Percentiles rank a stretch among this genome's conserved stretches.
These are phyloP conservation scores for Noctua janthe DNA, from an alignment of 2,888 invertebrate genomes.

Conservation along the genomic window DNA sequence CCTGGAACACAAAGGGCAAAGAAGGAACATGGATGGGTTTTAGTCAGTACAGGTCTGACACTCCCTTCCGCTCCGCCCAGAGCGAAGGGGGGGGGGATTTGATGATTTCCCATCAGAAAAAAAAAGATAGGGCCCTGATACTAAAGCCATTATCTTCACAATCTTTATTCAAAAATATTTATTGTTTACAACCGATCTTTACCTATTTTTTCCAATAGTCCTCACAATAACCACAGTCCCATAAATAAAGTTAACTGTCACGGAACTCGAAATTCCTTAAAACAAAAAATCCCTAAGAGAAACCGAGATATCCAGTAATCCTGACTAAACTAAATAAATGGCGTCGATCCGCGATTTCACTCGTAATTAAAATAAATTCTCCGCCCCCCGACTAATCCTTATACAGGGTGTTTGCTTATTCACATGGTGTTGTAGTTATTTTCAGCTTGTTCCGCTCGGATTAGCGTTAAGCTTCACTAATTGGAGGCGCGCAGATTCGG, in stretches of 20 bases:
- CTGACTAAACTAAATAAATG: constrained; percentile 62
- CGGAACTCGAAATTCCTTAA: constrained; percentile 16
- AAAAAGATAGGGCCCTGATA: no score
- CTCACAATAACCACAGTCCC: neutral
- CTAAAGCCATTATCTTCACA: no score
- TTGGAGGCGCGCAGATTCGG: constrained; percentile 79
- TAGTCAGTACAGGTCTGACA: no score
- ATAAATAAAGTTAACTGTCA: constrained; percentile 52
- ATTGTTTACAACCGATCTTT: neutral
- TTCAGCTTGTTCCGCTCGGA: constrained; percentile 81
- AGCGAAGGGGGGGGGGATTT: no score
- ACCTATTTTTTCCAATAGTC: neutral
- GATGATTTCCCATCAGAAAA: no score
- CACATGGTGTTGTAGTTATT: constrained; percentile 82
- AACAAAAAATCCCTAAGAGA: constrained; percentile 38
- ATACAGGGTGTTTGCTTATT: constrained; percentile 74
- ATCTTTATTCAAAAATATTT: no score
- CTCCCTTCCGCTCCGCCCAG: no score
- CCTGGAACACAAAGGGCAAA: no score
- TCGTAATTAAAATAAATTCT: constrained; percentile 79
- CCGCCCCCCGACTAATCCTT: constrained; percentile 71
- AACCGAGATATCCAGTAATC: constrained; percentile 47
- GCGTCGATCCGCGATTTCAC: constrained; percentile 53
- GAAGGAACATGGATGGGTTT: no score
- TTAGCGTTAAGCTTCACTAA: constrained; percentile 84